Evolutionary conservation across 2,113 vertebrate genomes (phyloP).

Genomic region (Fulica atra): DNA sequence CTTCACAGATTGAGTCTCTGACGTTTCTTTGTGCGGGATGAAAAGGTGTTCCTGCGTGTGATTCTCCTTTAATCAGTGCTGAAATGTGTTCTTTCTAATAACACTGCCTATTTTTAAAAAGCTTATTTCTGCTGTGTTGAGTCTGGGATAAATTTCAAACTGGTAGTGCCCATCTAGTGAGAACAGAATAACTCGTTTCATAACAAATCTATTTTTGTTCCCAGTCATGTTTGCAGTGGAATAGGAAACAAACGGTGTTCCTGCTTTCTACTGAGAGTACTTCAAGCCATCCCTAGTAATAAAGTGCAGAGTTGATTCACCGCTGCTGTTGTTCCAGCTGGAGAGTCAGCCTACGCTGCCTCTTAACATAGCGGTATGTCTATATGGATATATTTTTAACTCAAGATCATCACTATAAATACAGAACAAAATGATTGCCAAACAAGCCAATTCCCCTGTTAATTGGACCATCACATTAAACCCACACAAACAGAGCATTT

Average conservation of each 20-base stretch:
- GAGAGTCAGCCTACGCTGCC: not conserved
- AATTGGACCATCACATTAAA: not conserved
- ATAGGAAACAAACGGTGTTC: not conserved
- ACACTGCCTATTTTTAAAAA: not conserved
- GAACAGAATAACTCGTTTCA: not conserved
- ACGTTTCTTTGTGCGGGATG: not conserved
- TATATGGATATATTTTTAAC: not conserved
- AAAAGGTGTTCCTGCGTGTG: not conserved
- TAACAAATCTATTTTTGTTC: conserved; percentile 13
- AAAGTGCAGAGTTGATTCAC: not conserved
- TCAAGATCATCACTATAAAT: not conserved
- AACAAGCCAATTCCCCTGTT: not conserved
- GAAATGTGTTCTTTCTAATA: not conserved
- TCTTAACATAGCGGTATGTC: not conserved
- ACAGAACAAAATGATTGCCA: not conserved
- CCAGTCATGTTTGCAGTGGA: not conserved
- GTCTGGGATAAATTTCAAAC: not conserved
- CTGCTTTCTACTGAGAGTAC: not conserved
- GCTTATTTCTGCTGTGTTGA: not conserved
- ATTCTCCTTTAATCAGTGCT: not conserved
- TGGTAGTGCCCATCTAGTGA: not conserved
- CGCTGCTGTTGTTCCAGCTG: not conserved
- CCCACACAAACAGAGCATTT: not conserved
- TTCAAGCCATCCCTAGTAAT: not conserved
- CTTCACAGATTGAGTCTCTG: not conserved